Conservation (phyloP, 2,888 invertebrate species). For the Trimorus sp. region DNA sequence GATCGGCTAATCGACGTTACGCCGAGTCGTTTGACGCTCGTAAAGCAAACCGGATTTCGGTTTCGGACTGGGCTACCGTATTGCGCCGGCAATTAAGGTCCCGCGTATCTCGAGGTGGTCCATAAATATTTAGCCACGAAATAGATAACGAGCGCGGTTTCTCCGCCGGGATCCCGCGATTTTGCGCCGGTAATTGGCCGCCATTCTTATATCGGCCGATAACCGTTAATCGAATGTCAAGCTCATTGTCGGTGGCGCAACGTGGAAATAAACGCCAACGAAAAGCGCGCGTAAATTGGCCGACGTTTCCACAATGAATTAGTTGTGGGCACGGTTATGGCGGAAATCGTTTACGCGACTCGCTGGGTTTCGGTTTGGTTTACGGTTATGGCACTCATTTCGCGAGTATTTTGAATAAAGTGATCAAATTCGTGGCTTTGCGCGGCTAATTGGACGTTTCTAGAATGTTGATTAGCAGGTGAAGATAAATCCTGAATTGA, state of each 20-base stretch:
- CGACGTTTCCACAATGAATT: slow-evolving; percentile 28
- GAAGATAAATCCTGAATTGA: slow-evolving; percentile 38
- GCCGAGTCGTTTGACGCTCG: slow-evolving; percentile 24
- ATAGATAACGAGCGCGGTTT: slow-evolving; percentile 51
- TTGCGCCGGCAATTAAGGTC: slow-evolving; percentile 45
- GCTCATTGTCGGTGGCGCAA: slow-evolving; percentile 62
- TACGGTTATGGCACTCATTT: slow-evolving; percentile 28
- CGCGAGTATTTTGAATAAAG: slow-evolving; percentile 47
- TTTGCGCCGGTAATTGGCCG: slow-evolving; percentile 53
- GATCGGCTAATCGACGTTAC: slow-evolving; percentile 6
- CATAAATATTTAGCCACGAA: slow-evolving; percentile 46
- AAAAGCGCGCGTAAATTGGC: slow-evolving; percentile 41
- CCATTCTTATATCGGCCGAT: slow-evolving; percentile 51
- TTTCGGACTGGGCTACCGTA: slow-evolving; percentile 12
- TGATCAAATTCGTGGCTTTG: slow-evolving; percentile 48
- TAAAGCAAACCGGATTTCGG: slow-evolving; percentile 42
- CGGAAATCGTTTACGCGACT: slow-evolving; percentile 35
- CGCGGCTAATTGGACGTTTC: slow-evolving; percentile 54
- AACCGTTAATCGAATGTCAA: slow-evolving; percentile 65
- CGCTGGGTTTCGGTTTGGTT: slow-evolving; percentile 13
- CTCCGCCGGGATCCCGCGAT: slow-evolving; percentile 27
- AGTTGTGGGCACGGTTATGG: slow-evolving; percentile 23
- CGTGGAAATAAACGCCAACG: slow-evolving; percentile 26
- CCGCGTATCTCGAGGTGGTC: slow-evolving; percentile 32
- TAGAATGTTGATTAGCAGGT: slow-evolving; percentile 32